Evolutionary conservation across 2,888 invertebrate species (phyloP), one percentile per base, ranked within the genome.

Genomic region (Aricia artaxerxes): DNA sequence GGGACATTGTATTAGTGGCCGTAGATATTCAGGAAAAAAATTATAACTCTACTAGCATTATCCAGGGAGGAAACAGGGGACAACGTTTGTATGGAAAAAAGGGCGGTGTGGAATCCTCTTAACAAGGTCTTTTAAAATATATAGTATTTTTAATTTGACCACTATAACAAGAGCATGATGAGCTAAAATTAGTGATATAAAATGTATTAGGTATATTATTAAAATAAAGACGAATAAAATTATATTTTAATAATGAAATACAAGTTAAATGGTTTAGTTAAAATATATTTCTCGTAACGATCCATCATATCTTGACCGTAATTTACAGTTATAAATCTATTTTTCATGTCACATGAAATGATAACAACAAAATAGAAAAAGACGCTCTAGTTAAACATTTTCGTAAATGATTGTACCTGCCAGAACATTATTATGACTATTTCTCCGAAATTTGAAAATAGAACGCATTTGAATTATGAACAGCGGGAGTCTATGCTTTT

Each of bases 391-490:
- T 75, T 44, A 44, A 57, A 69, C 69, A 73, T 75, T 4, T 75
- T 44, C 44, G 75, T 44, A 69, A 69, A 69, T 69, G 35, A 69
- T 69, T 69, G 75, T 75, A 75, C 75, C 75, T 75, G 75, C 44
- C 75, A 75, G 24, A 73, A 49, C 75, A 75, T 49, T 75, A 75
- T 75, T 49, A 49, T 31, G 31, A 75, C 24, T 13, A 44, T 75
- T 75, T 75, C 75, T 44, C 31, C 5, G 44, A 75, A 75, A 49
- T 24, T 75, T 75, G 49, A 24, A 73, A 75, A 75, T 49, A 75
- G 75, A 49, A 75, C 75, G 24, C 75, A 49, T 75, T 75, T 75
- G 31, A 75, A 75, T 75, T 75, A 75, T 49, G 49, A 49, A 49
- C 49, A 44, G 75, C 75, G 75, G 44, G 24, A 75, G 24, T 75